Base-by-base conservation (phyloP, 1,140 invertebrate species). In the Trachymyrmex cornetzi region DNA sequence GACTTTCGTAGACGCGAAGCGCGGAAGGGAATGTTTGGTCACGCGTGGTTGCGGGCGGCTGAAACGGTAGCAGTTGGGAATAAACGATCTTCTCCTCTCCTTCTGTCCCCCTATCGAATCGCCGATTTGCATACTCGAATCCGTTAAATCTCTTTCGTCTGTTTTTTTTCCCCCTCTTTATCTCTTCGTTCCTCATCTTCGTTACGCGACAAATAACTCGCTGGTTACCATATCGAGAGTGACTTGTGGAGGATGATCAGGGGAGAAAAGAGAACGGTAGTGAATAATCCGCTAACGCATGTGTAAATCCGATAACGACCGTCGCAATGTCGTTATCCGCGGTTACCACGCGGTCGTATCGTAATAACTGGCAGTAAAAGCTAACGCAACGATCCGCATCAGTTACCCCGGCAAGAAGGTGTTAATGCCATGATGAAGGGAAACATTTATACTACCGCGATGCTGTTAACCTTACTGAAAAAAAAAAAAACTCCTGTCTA, bases 21-120 rank as follows among this genome's bases (percentile, higher is more conserved):
- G 88, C 92, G 93, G 91, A 93, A 93, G 92, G 93, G 93, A 94
- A 94, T 93, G 91, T 94, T 94, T 91, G 92, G 93, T 95, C 93
- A 94, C 93, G 94, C 93, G 93, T 93, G 92, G 92, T 92, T 94
- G 93, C 92, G 86, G 91, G 87, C 91, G 89, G 86, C 91, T 91
- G 91, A 89, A 94, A 91, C 91, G 90, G 88, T 84, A 82, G 59
- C 72, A 75, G 38, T 67, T 61, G 53, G 19, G 64, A 80, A 61
- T 75, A 80, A 85, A 90, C 79, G 53, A 77, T 64, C 81, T 22
- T 19, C n/a, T 34, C 57, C 79, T 30, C 30, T 69, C 19, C 22
- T 50, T 53, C 12, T 16, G 53, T 12, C 24, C 27, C 57, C 5
- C 7, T 57, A 19, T 11, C 80, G 89, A 87, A 85, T 89, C 77